Percentiles rank a stretch among this genome's conserved stretches.
phyloP scores from a whole-genome alignment of 2,113 vertebrate species.

The Cynocephalus volans region DNA sequence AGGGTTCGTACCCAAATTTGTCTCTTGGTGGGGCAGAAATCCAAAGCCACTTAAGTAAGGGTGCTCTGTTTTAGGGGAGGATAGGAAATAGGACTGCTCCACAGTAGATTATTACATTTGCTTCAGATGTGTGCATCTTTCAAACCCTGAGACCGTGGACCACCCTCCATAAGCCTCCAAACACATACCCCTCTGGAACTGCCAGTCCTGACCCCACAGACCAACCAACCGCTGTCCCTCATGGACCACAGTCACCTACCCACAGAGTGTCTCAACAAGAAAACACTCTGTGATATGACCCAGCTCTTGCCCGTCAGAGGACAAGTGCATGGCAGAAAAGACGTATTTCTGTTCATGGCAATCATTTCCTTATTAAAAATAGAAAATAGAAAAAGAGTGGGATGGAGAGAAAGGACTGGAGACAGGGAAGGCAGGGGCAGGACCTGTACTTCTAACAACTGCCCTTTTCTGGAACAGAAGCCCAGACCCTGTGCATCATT shows the following conservation, averaged over 20 bases:
- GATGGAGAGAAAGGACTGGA: not conserved
- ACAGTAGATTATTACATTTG: not conserved
- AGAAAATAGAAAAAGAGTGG: not conserved
- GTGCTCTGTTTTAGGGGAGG: not conserved
- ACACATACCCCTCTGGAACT: not conserved
- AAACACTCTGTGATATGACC: rapidly evolving
- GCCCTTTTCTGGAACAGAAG: not conserved
- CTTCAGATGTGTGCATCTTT: not conserved
- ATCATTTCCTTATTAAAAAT: not conserved
- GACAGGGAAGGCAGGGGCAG: not conserved
- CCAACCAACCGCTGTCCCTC: no score
- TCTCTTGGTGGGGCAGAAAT: not conserved
- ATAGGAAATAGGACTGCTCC: rapidly evolving
- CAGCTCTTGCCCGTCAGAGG: not conserved
- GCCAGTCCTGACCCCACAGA: not conserved
- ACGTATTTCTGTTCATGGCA: not conserved
- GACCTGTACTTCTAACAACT: not conserved
- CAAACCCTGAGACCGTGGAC: not conserved
- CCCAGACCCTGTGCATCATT: not conserved
- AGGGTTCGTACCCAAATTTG: not conserved
- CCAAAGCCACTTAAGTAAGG: not conserved
- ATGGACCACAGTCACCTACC: no score
- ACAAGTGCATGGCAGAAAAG: not conserved
- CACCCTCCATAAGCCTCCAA: not conserved
- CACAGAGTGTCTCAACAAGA: not conserved